Conservation (phyloP, 2,797 vertebrate genomes). For the Sebastes minor region DNA sequence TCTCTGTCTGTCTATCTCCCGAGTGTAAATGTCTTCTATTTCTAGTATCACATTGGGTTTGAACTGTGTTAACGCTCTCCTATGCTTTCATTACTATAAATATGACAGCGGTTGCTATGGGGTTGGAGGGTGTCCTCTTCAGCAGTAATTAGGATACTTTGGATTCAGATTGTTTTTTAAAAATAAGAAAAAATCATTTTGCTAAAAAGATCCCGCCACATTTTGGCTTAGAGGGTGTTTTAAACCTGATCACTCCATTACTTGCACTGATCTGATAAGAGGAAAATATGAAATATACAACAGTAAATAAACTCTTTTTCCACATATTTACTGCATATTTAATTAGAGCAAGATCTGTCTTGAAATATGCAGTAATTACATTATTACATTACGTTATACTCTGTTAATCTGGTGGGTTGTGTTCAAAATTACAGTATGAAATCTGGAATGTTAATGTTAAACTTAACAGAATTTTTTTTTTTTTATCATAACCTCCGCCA, state of each 20-base stretch:
- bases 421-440: not conserved
- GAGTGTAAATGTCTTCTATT: slow-evolving; percentile 45
- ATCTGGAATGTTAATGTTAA: not conserved
- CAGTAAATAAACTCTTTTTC: not conserved
- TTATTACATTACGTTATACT: not conserved
- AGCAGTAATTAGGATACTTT: not conserved
- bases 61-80: slow-evolving; percentile 18
- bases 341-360: too few relatives aligned
- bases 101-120: slow-evolving; percentile 39
- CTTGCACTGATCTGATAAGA: not conserved
- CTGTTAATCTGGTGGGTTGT: too few relatives aligned
- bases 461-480: too few relatives aligned
- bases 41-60: slow-evolving; percentile 29
- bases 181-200: not conserved
- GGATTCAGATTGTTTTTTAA: not conserved
- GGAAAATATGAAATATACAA: not conserved
- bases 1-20: not conserved
- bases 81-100: slow-evolving; percentile 54
- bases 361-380: not conserved
- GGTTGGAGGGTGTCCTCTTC: slow-evolving; percentile 1
- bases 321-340: not conserved
- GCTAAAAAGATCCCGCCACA: not conserved
- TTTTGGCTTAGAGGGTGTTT: not conserved
- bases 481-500: too few relatives aligned
- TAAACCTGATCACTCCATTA: too few relatives aligned